Percentiles rank a stretch among this genome's conserved stretches.
phyloP scores from a whole-genome alignment of 2,113 vertebrate genomes.

The Planiliza haematocheilus region DNA sequence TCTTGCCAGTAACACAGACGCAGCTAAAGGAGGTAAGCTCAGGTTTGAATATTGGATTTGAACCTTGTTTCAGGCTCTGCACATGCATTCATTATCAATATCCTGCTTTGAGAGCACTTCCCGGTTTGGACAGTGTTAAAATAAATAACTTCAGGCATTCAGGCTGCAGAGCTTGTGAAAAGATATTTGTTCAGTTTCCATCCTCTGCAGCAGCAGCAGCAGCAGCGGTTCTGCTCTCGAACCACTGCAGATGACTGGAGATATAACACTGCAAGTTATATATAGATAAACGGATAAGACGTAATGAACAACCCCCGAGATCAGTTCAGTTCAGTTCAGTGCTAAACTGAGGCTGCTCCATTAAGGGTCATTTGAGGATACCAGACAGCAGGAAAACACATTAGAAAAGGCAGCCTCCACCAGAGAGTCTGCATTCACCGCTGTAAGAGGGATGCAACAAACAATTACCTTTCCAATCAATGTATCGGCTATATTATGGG shows the following conservation, averaged over 20 bases:
- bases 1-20: too few relatives aligned
- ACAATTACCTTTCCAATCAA: too few relatives aligned
- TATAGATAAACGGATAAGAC: neutral
- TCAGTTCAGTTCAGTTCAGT: conserved; percentile 4
- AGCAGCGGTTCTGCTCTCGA: neutral
- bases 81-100: neutral
- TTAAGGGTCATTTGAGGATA: conserved; percentile 37
- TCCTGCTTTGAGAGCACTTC: neutral
- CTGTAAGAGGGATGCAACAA: too few relatives aligned
- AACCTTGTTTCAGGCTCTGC: neutral
- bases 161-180: neutral
- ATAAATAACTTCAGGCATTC: neutral
- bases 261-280: neutral
- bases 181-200: too few relatives aligned
- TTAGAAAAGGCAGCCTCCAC: neutral
- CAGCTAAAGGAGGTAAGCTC: too few relatives aligned
- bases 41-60: too few relatives aligned
- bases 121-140: neutral
- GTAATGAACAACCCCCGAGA: neutral
- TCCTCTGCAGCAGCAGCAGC: conserved; percentile 1
- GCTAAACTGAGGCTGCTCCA: conserved; percentile 28
- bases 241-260: neutral
- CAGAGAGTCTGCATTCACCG: too few relatives aligned
- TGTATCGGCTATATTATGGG: too few relatives aligned
- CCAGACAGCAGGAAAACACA: neutral